A percentile compares a stretch with the other conserved stretches of the same genome.
phyloP scores from a whole-genome alignment of 1,140 invertebrate species.

The Penaeus japonicus region DNA sequence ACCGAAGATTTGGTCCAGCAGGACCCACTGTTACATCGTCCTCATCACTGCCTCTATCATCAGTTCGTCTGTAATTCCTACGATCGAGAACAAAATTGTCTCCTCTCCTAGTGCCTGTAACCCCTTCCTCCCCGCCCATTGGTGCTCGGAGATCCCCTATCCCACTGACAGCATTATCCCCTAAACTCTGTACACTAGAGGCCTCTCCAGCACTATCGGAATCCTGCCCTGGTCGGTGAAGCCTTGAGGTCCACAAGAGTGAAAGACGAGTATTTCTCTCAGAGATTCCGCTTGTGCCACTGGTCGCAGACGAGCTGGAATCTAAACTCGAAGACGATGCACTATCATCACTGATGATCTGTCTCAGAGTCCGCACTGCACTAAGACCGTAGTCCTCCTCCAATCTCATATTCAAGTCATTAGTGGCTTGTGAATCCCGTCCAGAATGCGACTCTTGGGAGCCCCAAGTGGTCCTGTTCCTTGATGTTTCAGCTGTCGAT shows the following conservation, averaged over 20 bases:
- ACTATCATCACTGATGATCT: conserved; percentile 53
- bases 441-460: neutral
- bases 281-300: conserved; percentile 41
- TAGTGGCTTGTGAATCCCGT: conserved; percentile 17
- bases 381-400: conserved; percentile 30
- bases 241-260: conserved; percentile 46
- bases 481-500: conserved; percentile 2
- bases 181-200: conserved; percentile 24
- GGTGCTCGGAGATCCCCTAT: neutral
- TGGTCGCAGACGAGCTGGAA: conserved; percentile 53
- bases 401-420: conserved; percentile 2
- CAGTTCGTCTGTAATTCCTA: conserved; percentile 20
- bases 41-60: conserved; percentile 22
- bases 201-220: conserved; percentile 43
- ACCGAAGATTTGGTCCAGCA: neutral
- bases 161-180: neutral
- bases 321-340: conserved; percentile 53
- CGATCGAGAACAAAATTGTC: neutral
- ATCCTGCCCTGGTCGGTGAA: conserved; percentile 39
- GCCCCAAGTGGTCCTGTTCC: neutral
- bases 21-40: neutral
- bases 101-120: neutral
- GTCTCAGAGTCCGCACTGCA: conserved; percentile 19
- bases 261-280: conserved; percentile 52
- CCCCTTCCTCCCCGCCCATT: neutral